A percentile compares a stretch with the other conserved stretches of the same genome.
phyloP scores from a whole-genome alignment of 2,113 vertebrate species.

The Indri indri region DNA sequence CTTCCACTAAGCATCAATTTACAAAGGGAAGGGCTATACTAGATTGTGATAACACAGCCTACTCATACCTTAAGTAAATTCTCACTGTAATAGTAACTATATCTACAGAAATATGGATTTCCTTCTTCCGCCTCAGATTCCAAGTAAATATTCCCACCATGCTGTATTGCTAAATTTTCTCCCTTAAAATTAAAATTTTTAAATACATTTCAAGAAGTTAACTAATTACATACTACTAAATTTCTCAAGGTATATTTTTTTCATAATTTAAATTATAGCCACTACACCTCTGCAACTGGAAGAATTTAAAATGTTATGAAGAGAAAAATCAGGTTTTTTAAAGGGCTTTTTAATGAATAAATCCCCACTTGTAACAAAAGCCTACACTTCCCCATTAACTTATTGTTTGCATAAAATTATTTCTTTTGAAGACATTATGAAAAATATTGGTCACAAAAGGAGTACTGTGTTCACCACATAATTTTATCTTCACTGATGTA shows the following conservation, averaged over 20 bases:
- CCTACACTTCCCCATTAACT: conserved; percentile 49
- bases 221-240: neutral
- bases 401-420: conserved; percentile 58
- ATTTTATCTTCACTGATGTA: conserved; percentile 73
- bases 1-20: neutral
- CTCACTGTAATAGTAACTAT: neutral
- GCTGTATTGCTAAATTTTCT: neutral
- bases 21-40: neutral
- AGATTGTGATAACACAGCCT: neutral
- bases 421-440: conserved; percentile 69
- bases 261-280: neutral
- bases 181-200: neutral
- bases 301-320: conserved; percentile 61
- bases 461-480: conserved; percentile 34
- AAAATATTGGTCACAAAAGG: conserved; percentile 65
- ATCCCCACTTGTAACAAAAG: conserved; percentile 66
- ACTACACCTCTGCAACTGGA: neutral
- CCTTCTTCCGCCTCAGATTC: neutral
- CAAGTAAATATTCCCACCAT: conserved; percentile 22
- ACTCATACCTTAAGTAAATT: neutral
- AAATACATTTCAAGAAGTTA: conserved; percentile 4
- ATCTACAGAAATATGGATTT: neutral
- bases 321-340: conserved; percentile 60
- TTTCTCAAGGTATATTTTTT: conserved; percentile 1
- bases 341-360: conserved; percentile 69